Evolutionary conservation across 1,140 invertebrate genomes (phyloP).

Genomic region (Ericerus pela): DNA sequence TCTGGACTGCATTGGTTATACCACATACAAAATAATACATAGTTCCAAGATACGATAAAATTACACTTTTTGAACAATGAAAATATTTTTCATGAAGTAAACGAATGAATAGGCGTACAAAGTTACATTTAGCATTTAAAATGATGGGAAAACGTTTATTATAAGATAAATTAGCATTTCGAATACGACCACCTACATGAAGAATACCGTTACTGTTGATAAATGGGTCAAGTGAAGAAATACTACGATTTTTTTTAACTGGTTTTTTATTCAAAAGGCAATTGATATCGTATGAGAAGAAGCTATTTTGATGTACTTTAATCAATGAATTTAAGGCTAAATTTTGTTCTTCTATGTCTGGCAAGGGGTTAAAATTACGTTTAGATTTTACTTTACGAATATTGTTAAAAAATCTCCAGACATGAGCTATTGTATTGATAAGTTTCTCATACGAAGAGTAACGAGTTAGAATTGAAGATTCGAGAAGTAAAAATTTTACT

Average conservation of each 20-base stretch:
- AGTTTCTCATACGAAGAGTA: too few relatives aligned
- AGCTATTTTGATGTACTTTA: not conserved
- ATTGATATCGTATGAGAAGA: not conserved
- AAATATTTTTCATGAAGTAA: constrained; percentile 25
- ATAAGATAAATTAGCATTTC: constrained; percentile 11
- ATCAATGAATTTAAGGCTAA: not conserved
- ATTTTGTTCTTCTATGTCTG: too few relatives aligned
- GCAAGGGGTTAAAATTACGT: too few relatives aligned
- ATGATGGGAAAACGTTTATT: constrained; percentile 32
- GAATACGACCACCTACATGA: constrained; percentile 13
- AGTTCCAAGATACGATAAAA: constrained; percentile 13
- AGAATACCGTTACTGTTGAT: constrained; percentile 16
- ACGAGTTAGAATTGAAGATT: too few relatives aligned
- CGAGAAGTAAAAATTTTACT: too few relatives aligned
- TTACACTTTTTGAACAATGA: constrained; percentile 25
- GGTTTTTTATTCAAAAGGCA: not conserved
- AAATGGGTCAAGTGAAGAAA: constrained; percentile 17
- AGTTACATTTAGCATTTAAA: constrained; percentile 24
- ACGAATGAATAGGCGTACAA: constrained; percentile 28
- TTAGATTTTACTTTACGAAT: too few relatives aligned
- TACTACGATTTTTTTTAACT: not conserved
- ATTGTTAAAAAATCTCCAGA: too few relatives aligned
- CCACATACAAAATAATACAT: constrained; percentile 15
- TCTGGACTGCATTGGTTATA: constrained; percentile 1
- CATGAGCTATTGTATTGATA: too few relatives aligned